These are phyloP conservation scores for Vimba vimba DNA, from an alignment of 2,113 vertebrate genomes.

Conservation along the genomic window DNA sequence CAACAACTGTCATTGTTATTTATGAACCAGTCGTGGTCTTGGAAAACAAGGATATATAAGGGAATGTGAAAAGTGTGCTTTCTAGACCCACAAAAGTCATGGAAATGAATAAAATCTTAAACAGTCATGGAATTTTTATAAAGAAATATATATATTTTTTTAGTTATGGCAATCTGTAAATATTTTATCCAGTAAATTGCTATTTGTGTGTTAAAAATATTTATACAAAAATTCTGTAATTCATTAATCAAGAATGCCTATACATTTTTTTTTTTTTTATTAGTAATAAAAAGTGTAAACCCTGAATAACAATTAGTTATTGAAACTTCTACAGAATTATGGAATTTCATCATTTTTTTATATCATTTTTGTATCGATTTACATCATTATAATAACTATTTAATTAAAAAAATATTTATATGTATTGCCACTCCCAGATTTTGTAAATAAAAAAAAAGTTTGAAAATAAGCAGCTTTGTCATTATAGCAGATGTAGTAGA, in stretches of 20 bases:
- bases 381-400: neutral
- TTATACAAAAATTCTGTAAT: too few species aligned
- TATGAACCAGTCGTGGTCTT: neutral
- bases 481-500: too few species aligned
- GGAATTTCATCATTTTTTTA: neutral
- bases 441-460: neutral
- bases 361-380: too few species aligned
- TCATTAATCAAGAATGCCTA: too few species aligned
- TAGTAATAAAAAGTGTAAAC: neutral
- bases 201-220: neutral
- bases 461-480: neutral
- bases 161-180: neutral
- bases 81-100: too few species aligned
- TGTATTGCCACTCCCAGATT: neutral
- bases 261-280: too few species aligned
- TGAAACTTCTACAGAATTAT: neutral
- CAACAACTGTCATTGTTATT: neutral
- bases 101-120: too few species aligned
- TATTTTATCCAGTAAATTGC: neutral
- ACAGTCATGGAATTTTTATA: neutral
- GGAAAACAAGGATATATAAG: neutral
- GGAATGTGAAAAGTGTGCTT: neutral
- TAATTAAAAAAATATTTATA: neutral
- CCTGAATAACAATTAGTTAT: neutral
- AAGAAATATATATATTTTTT: too few species aligned